These are phyloP conservation scores for Pseudanteris insignis DNA, from an alignment of 2,888 invertebrate genomes.

Conservation along the genomic window DNA sequence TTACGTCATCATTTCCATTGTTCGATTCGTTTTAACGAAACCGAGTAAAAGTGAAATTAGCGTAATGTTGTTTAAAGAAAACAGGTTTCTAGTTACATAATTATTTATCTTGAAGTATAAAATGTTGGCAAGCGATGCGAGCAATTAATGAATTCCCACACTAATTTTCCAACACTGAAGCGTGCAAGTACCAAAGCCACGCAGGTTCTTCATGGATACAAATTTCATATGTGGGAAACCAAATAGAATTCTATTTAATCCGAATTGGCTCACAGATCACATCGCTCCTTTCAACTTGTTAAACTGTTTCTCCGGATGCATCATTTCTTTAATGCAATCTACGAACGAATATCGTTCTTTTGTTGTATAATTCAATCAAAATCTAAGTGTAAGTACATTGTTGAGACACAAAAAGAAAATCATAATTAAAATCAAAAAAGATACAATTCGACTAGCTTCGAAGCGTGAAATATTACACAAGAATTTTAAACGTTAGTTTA, in stretches of 20 bases:
- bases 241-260: constrained; percentile 8
- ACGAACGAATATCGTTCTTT: constrained; percentile 4
- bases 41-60: too few species aligned
- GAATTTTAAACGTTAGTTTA: too few species aligned
- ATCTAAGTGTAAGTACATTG: too few species aligned
- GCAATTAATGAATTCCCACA: constrained; percentile 11
- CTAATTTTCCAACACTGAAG: constrained; percentile 8
- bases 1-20: too few species aligned
- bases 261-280: constrained; percentile 9
- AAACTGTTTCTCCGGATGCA: constrained; percentile 11
- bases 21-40: too few species aligned
- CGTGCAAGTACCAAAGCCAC: background rate
- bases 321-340: constrained; percentile 5
- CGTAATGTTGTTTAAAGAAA: too few species aligned
- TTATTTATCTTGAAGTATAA: constrained; percentile 2
- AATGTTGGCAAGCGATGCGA: constrained; percentile 2
- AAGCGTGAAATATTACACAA: too few species aligned
- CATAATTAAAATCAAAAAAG: too few species aligned
- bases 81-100: too few species aligned
- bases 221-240: constrained; percentile 15
- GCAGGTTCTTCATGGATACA: constrained; percentile 10
- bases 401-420: too few species aligned
- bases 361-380: too few species aligned
- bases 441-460: too few species aligned
- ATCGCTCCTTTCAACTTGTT: constrained; percentile 8